A percentile compares a stretch with the other conserved stretches of the same genome.
phyloP scores from a whole-genome alignment of 2,888 invertebrate species.

The Dryomyza anilis region DNA sequence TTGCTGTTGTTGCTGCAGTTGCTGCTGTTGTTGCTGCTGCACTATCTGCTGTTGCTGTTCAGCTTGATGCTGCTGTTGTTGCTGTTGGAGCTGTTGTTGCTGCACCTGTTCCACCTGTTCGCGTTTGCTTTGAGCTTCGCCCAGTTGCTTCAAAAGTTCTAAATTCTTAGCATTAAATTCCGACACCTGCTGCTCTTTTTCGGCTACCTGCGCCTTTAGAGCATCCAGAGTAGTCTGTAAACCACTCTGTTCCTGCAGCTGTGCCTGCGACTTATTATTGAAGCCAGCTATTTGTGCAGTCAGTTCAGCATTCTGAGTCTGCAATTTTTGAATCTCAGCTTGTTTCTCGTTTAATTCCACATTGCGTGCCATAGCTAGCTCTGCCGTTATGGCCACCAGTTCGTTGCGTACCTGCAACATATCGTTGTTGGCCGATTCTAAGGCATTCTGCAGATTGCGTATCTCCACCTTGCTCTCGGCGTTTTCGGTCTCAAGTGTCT shows the following conservation, averaged over 20 bases:
- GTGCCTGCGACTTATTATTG: slow-evolving; percentile 46
- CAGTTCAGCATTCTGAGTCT: slow-evolving; percentile 43
- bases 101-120: slow-evolving; percentile 38
- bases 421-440: slow-evolving; percentile 54
- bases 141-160: slow-evolving; percentile 34
- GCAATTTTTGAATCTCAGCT: slow-evolving; percentile 39
- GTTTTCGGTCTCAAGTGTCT: slow-evolving; percentile 52
- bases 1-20: slow-evolving; percentile 34
- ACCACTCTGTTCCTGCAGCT: slow-evolving; percentile 48
- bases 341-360: slow-evolving; percentile 50
- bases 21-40: slow-evolving; percentile 25
- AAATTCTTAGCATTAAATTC: slow-evolving; percentile 36
- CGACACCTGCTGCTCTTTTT: slow-evolving; percentile 49
- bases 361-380: slow-evolving; percentile 41
- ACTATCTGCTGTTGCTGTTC: slow-evolving; percentile 37
- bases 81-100: slow-evolving; percentile 35
- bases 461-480: slow-evolving; percentile 56
- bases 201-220: slow-evolving; percentile 38
- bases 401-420: slow-evolving; percentile 44
- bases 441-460: slow-evolving; percentile 56
- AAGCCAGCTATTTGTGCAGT: slow-evolving; percentile 46
- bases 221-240: slow-evolving; percentile 45
- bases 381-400: slow-evolving; percentile 44
- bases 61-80: slow-evolving; percentile 21
- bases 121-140: slow-evolving; percentile 34